These are phyloP conservation scores for Oligia fasciuncula DNA, from an alignment of 2,888 invertebrate genomes.

Conservation along the genomic window DNA sequence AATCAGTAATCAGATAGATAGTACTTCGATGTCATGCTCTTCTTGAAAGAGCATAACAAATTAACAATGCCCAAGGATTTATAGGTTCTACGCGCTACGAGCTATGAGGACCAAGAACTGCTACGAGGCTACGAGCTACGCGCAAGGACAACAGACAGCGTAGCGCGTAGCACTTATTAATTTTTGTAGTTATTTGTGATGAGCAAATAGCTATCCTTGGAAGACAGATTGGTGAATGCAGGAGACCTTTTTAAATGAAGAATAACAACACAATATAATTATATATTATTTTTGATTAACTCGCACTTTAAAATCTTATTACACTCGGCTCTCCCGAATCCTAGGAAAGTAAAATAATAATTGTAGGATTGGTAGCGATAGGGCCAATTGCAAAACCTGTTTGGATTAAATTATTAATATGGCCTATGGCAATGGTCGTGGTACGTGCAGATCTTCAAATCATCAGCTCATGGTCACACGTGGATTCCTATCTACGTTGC, in stretches of 20 bases:
- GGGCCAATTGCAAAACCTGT: background rate
- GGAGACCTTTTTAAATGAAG: background rate
- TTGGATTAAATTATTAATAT: background rate
- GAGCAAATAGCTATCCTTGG: background rate
- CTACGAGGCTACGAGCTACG: constrained; percentile 50
- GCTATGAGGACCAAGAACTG: constrained; percentile 2
- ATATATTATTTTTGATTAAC: background rate
- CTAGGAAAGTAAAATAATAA: background rate
- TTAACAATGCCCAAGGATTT: background rate
- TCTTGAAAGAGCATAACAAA: background rate
- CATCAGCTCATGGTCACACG: background rate
- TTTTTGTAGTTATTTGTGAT: background rate
- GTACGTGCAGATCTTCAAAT: background rate
- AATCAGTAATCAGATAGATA: background rate
- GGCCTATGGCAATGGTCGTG: background rate
- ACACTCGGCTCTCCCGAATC: background rate
- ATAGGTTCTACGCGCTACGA: constrained; percentile 37
- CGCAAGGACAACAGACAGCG: constrained; percentile 8
- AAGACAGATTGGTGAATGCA: background rate
- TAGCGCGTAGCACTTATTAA: constrained; percentile 38
- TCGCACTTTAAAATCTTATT: background rate
- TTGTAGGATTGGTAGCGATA: background rate
- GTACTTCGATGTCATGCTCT: background rate
- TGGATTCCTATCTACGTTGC: background rate
- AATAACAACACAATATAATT: background rate